Evolutionary conservation across 30 jellyfish, hydroid and myxozoan species (phyloP), one percentile per base, ranked within the genome.

Genomic region (Cassiopea xamachana): DNA sequence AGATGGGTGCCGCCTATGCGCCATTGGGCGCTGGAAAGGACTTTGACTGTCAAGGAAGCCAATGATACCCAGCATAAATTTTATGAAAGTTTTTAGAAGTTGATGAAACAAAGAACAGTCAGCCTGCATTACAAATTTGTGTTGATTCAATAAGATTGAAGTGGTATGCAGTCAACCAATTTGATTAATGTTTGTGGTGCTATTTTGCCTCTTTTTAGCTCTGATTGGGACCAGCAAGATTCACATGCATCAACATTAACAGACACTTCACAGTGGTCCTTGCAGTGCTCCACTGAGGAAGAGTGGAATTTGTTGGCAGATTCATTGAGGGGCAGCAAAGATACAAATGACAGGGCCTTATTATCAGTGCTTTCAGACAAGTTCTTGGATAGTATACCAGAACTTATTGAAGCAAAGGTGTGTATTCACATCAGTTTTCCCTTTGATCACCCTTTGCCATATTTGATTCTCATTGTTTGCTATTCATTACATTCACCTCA

Each of bases 381-480:
- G 73, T 94, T 19, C 62, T 49, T 90, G 79, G 90, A 86, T 1
- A 76, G 47, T 45, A 84, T 94, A 1, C 87, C 92, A 1, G 70
- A 61, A n/a, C 45, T 87, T 69, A 82, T 91, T 60, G 96, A 86
- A 5, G 98, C 96, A 69, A 94, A 89, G 98, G 98, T 94, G 61
- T 44, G 64, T 43, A 1, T 46, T 27, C 39, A 27, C 15, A 58
- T 14, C 27, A 46, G n/a, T 44, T 1, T 17, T 49, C 18, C 7
- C 64, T 10, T 3, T 55, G 7, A 55, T 55, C 64, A 55, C 64
- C 64, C 7, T 55, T 55, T 55, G 7, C 12, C 10, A 10, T 10
- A 55, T 55, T 10, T 3, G 7, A 3, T 55, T 55, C 64, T 55
- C 10, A 3, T 55, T 55, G 10, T 3, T 3, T 55, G 64, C 10